Evolutionary conservation across 2,113 vertebrate species (phyloP).

Genomic region (human (Homo sapiens)): GRCh38 chr2:72817001-72817500

Average conservation of each 20-base stretch:
- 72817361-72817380: slow-evolving; percentile 14
- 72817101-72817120: background rate
- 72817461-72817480: background rate
- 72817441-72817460: background rate
- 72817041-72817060: slow-evolving; percentile 32
- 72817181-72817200: background rate
- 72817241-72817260: background rate
- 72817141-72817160: slow-evolving; percentile 4
- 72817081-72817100: slow-evolving; percentile 1
- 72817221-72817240: background rate
- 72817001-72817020: background rate
- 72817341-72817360: background rate
- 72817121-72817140: slow-evolving; percentile 17
- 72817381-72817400: background rate
- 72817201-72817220: background rate
- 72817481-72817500: slow-evolving; percentile 20
- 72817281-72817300: background rate
- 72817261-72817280: background rate
- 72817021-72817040: slow-evolving; percentile 3
- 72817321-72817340: background rate
- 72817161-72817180: background rate
- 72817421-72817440: background rate
- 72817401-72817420: slow-evolving; percentile 28
- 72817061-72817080: background rate
- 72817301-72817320: background rate